Evolutionary conservation across 2,797 vertebrate genomes (phyloP).

Genomic region (Poeciliopsis gracilis): DNA sequence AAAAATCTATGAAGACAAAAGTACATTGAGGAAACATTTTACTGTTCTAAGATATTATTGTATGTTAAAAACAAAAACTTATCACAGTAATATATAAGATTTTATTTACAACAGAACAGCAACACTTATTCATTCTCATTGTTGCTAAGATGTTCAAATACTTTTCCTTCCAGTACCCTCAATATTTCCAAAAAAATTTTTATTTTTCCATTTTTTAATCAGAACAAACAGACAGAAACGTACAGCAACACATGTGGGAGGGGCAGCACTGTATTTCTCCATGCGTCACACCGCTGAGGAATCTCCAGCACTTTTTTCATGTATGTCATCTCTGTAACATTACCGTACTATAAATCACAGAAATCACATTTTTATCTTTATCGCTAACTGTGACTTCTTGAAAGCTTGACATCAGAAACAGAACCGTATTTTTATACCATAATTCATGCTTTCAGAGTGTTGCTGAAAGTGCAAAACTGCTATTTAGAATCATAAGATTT

Average conservation of each 20-base stretch:
- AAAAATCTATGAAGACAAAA: background rate
- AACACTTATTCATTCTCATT: background rate
- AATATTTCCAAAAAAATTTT: background rate
- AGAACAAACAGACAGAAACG: background rate
- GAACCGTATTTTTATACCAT: background rate
- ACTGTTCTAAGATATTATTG: background rate
- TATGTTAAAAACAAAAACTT: background rate
- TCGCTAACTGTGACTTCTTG: background rate
- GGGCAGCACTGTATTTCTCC: background rate
- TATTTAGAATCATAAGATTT: background rate
- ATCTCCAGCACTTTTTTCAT: background rate
- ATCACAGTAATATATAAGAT: background rate
- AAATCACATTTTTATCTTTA: background rate
- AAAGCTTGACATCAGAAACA: background rate
- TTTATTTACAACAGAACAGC: background rate
- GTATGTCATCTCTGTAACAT: background rate
- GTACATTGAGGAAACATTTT: background rate
- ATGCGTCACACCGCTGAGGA: background rate
- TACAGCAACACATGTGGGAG: background rate
- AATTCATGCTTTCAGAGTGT: slow-evolving; percentile 3
- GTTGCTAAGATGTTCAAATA: background rate
- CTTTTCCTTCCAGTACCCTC: background rate
- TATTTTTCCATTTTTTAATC: background rate
- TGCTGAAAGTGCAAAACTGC: background rate
- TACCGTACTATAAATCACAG: background rate